A percentile compares a stretch with the other conserved stretches of the same genome.
phyloP scores from a whole-genome alignment of 2,888 invertebrate species.

The Archaeoteleia sp. region DNA sequence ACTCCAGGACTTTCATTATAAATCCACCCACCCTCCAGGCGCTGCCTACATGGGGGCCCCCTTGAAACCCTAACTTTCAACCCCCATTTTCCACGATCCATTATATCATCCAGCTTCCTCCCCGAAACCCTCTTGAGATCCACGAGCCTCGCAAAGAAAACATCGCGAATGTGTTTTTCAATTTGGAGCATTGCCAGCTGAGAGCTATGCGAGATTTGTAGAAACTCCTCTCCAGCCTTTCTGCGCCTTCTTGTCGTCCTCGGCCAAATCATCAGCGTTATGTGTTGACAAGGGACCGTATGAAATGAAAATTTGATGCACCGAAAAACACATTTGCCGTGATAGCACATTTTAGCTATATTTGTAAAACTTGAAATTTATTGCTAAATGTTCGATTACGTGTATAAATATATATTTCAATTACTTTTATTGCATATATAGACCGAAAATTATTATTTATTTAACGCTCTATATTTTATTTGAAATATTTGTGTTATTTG shows the following conservation, averaged over 20 bases:
- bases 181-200: conserved; percentile 71
- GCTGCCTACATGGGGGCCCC: conserved; percentile 48
- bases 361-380: too few relatives aligned
- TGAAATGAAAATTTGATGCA: conserved; percentile 10
- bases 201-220: conserved; percentile 57
- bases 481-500: too few relatives aligned
- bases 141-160: conserved; percentile 67
- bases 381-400: too few relatives aligned
- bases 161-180: conserved; percentile 73
- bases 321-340: too few relatives aligned
- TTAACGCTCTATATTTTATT: too few relatives aligned
- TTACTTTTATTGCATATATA: too few relatives aligned
- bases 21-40: conserved; percentile 68
- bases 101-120: conserved; percentile 71
- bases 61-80: conserved; percentile 70
- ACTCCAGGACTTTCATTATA: conserved; percentile 74
- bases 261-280: conserved; percentile 16
- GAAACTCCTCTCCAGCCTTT: conserved; percentile 46
- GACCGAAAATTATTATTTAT: too few relatives aligned
- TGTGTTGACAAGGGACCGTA: neutral
- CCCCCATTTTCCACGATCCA: conserved; percentile 69
- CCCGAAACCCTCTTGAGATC: conserved; percentile 56
- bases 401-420: too few relatives aligned
- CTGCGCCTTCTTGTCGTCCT: conserved; percentile 52
- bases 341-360: too few relatives aligned